Percentiles rank a stretch among this genome's conserved stretches.
phyloP scores from a whole-genome alignment of 2,797 vertebrate genomes.

The Myotis vivesi region DNA sequence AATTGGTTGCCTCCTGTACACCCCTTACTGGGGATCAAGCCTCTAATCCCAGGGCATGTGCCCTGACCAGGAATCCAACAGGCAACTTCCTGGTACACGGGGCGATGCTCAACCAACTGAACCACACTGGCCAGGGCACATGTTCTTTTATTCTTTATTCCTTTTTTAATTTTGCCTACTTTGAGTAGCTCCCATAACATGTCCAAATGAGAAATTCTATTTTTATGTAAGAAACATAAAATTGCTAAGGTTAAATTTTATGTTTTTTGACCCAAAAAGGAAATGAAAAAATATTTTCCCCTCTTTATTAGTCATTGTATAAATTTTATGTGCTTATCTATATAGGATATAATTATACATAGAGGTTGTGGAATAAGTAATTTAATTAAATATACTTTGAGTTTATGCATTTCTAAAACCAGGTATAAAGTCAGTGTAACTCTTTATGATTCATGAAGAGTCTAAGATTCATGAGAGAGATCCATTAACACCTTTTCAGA shows the following conservation, averaged over 20 bases:
- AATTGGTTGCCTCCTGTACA: too few relatives aligned
- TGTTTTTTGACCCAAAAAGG: background rate
- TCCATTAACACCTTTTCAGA: conserved; percentile 54
- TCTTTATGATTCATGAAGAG: conserved; percentile 39
- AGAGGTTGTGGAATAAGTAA: conserved; percentile 21
- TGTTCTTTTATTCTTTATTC: conserved; percentile 14
- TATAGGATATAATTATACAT: conserved; percentile 42
- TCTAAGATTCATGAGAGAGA: background rate
- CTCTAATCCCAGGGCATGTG: too few relatives aligned
- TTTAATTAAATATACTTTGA: conserved; percentile 60
- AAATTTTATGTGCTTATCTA: conserved; percentile 59
- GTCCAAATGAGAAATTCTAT: background rate
- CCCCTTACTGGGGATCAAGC: too few relatives aligned
- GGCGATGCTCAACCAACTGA: background rate
- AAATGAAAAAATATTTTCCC: background rate
- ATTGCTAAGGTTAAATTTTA: conserved; percentile 66
- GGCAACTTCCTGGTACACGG: too few relatives aligned
- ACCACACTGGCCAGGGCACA: background rate
- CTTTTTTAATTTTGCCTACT: conserved; percentile 16
- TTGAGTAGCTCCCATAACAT: background rate
- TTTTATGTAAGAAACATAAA: conserved; percentile 52
- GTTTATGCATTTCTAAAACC: conserved; percentile 54
- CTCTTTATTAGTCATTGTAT: conserved; percentile 62
- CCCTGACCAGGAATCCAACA: too few relatives aligned
- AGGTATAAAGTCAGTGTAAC: conserved; percentile 59